Evolutionary conservation across 2,888 invertebrate species (phyloP).

Genomic region (Microctonus aethiopoides): DNA sequence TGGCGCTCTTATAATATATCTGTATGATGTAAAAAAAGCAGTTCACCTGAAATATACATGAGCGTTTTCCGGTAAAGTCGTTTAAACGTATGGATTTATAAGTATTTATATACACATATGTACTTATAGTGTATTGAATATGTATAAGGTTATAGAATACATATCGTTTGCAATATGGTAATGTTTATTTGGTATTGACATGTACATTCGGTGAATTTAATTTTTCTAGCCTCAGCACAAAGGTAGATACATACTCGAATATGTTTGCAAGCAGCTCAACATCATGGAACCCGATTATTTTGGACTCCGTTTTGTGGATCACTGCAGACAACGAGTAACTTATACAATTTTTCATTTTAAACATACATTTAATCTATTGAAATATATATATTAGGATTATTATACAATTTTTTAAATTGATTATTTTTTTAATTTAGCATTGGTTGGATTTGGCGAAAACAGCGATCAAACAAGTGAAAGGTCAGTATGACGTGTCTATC

Average conservation of each 20-base stretch:
- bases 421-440: slow-evolving; percentile 75
- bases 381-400: too few relatives aligned
- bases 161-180: too few relatives aligned
- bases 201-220: too few relatives aligned
- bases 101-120: not conserved
- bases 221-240: slow-evolving; percentile 84
- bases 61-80: too few relatives aligned
- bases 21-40: too few relatives aligned
- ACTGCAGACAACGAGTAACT: slow-evolving; percentile 87
- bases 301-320: slow-evolving; percentile 91
- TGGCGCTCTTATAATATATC: too few relatives aligned
- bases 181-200: too few relatives aligned
- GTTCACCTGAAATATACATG: too few relatives aligned
- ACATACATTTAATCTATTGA: not conserved
- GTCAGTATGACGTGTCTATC: slow-evolving; percentile 66
- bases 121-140: not conserved
- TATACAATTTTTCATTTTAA: not conserved
- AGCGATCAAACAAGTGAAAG: slow-evolving; percentile 92
- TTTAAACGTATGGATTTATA: not conserved
- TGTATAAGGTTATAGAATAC: too few relatives aligned
- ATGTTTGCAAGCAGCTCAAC: slow-evolving; percentile 90
- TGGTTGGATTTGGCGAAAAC: slow-evolving; percentile 94
- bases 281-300: slow-evolving; percentile 95
- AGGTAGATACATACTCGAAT: slow-evolving; percentile 89
- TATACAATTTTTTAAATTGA: too few relatives aligned